A percentile compares a stretch with the other conserved stretches of the same genome.
Conservation (phyloP, 2,113 vertebrate species). For the Cololabis saira region DNA sequence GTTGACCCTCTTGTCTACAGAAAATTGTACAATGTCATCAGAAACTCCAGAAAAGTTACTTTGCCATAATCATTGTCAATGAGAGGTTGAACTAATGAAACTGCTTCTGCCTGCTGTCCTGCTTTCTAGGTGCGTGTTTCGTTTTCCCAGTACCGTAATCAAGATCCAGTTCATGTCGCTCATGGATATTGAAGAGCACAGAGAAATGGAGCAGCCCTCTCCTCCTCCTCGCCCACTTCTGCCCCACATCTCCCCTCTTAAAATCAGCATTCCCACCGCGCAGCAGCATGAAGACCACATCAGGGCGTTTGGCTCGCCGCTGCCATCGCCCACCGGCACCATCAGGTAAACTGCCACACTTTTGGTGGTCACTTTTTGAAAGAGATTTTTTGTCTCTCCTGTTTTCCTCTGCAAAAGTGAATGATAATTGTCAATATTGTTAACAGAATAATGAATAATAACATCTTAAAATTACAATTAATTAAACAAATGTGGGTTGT, state of each 20-base stretch:
- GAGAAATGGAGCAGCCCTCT: slow-evolving; percentile 86
- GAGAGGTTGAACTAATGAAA: not conserved
- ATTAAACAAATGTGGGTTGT: no score
- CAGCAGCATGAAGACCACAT: slow-evolving; percentile 90
- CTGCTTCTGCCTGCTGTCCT: not conserved
- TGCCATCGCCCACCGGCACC: slow-evolving; percentile 96
- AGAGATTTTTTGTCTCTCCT: no score
- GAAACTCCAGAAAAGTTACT: no score
- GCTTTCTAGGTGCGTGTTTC: slow-evolving; percentile 89
- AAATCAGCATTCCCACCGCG: slow-evolving; percentile 92
- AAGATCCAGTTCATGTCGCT: slow-evolving; percentile 96
- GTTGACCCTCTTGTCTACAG: no score
- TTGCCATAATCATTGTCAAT: not conserved
- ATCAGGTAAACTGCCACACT: slow-evolving; percentile 85
- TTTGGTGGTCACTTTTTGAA: not conserved
- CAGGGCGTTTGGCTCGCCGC: slow-evolving; percentile 88
- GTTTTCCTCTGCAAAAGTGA: no score
- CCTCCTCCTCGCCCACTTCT: slow-evolving; percentile 88
- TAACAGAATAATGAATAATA: no score
- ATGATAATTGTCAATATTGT: no score
- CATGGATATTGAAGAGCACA: slow-evolving; percentile 84
- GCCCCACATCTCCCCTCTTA: slow-evolving; percentile 95
- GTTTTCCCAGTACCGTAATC: slow-evolving; percentile 97
- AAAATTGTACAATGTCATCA: no score
- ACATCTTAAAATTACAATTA: no score